phyloP scores from a whole-genome alignment of 2,797 vertebrate species.

The Pristis pectinata region DNA sequence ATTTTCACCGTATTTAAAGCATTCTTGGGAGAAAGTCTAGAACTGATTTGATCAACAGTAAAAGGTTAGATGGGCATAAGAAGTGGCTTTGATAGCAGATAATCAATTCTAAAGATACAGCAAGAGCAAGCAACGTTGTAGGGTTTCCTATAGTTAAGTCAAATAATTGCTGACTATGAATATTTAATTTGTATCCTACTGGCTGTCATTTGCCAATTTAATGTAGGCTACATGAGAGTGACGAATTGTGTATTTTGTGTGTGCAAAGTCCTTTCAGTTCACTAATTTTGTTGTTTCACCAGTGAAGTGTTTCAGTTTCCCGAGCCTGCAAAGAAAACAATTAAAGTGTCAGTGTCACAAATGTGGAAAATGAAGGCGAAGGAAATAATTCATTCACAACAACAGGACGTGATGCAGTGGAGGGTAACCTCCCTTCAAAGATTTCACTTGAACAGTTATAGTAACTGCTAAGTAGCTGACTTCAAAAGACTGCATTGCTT shows the following conservation, averaged over 20 bases:
- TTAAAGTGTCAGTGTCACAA: constrained; percentile 79
- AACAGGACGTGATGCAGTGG: constrained; percentile 74
- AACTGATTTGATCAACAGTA: not conserved
- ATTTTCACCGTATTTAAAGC: not conserved
- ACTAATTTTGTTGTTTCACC: constrained; percentile 23
- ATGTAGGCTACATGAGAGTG: not conserved
- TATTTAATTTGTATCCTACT: constrained; percentile 35
- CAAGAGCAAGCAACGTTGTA: not conserved
- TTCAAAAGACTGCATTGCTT: constrained; percentile 78
- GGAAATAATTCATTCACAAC: constrained; percentile 95
- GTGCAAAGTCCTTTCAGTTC: constrained; percentile 13
- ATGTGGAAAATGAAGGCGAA: constrained; percentile 76
- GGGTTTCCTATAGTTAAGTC: constrained; percentile 15
- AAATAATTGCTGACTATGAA: constrained; percentile 30
- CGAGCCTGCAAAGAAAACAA: constrained; percentile 55
- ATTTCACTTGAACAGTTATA: constrained; percentile 73
- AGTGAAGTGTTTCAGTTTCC: constrained; percentile 34
- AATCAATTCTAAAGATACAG: constrained; percentile 19
- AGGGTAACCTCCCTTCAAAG: constrained; percentile 98
- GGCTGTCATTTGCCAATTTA: constrained; percentile 31
- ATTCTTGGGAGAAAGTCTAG: not conserved
- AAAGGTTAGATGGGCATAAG: not conserved
- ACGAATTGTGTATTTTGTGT: constrained; percentile 1
- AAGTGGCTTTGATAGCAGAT: not conserved
- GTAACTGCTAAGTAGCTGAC: constrained; percentile 88